These are phyloP conservation scores for Pemphigus obesinymphae DNA, from an alignment of 1,140 invertebrate species.

Conservation along the genomic window DNA sequence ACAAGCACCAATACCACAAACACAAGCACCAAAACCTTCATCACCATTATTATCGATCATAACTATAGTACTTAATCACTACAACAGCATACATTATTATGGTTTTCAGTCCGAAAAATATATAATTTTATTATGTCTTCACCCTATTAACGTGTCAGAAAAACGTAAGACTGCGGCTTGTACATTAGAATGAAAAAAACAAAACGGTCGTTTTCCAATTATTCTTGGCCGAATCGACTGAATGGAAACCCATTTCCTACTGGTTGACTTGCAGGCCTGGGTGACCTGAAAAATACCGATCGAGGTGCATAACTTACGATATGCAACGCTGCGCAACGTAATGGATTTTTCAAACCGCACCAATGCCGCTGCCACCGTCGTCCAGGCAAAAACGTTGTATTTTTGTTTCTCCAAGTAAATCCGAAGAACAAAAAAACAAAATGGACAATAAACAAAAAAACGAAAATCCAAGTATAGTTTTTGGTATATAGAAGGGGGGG, in stretches of 20 bases:
- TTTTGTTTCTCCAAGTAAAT: not conserved
- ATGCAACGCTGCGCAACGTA: slow-evolving; percentile 19
- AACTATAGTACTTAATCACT: too few relatives aligned
- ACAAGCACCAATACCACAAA: too few relatives aligned
- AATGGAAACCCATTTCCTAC: not conserved
- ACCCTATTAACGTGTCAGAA: too few relatives aligned
- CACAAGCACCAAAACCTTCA: too few relatives aligned
- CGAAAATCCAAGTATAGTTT: not conserved
- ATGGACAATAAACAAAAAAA: too few relatives aligned
- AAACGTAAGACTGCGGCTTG: too few relatives aligned
- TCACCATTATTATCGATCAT: too few relatives aligned
- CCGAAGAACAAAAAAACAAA: not conserved
- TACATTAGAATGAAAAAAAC: too few relatives aligned
- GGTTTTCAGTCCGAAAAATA: too few relatives aligned
- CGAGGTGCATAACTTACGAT: slow-evolving; percentile 16
- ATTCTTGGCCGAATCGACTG: not conserved
- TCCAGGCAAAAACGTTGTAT: not conserved
- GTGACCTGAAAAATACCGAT: slow-evolving; percentile 9
- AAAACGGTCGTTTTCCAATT: slow-evolving; percentile 11
- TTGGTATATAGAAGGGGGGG: too few relatives aligned
- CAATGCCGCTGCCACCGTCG: not conserved
- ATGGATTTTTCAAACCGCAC: slow-evolving; percentile 18
- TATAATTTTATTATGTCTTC: too few relatives aligned
- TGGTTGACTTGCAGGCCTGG: not conserved
- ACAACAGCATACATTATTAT: too few relatives aligned